Conservation (phyloP, 2,113 vertebrate species). For the Lipotes vexillifer region DNA sequence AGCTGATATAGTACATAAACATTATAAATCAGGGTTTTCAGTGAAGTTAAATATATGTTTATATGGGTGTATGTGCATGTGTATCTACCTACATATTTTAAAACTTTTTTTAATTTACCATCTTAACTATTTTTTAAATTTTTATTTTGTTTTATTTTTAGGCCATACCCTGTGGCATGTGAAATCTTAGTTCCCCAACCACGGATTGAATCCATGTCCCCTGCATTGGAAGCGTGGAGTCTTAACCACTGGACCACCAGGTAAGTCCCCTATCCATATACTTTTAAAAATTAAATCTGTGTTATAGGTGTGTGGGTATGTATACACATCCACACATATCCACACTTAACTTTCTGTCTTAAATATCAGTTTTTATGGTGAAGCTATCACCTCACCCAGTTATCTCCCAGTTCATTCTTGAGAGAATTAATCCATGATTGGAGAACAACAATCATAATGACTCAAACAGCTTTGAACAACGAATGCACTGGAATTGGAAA, state of each 20-base stretch:
- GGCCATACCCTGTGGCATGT: no score
- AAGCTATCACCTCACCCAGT: background rate
- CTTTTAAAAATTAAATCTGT: background rate
- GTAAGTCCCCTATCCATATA: background rate
- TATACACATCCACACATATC: background rate
- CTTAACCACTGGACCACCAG: no score
- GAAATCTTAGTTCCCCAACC: no score
- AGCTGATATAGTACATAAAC: background rate
- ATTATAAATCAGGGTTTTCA: background rate
- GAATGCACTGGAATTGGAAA: conserved; percentile 39
- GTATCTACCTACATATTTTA: background rate
- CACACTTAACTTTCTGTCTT: background rate
- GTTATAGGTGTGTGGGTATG: background rate
- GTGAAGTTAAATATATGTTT: background rate
- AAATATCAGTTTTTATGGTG: background rate
- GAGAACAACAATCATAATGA: conserved; percentile 32
- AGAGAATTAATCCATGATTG: background rate
- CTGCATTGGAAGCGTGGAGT: no score
- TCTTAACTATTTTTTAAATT: no score
- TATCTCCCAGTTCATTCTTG: conserved; percentile 4
- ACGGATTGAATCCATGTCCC: no score
- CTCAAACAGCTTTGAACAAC: conserved; percentile 26
- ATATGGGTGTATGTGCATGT: background rate
- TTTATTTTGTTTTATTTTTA: no score
- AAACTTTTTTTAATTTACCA: background rate